Base-by-base conservation (phyloP, 2,797 vertebrate genomes). In the Harpagifer antarcticus region DNA sequence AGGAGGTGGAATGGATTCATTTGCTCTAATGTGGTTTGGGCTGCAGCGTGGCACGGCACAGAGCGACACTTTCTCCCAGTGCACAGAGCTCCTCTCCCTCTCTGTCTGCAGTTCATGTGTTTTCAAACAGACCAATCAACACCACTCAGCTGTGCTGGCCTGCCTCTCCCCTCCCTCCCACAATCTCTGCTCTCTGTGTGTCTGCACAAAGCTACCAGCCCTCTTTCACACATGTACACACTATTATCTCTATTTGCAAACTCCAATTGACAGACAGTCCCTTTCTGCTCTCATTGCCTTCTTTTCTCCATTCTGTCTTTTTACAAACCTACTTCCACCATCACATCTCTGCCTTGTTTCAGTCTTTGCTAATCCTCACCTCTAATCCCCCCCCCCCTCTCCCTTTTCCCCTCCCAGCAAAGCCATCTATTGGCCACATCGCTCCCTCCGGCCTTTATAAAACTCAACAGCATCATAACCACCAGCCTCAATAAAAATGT, bases 61-160 rank as follows among this genome's bases (percentile, higher is more conserved):
- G 91, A 91, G 94, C 88, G 90, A 91, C 92, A 93, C 93, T 91
- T 88, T 93, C 87, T 89, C 94, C 58, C 82, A 70, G 83, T 82
- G 82, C 91, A 92, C 81, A 55, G 76, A 78, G 86, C 70, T 76
- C 49, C 82, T 68, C 68, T 56, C 75, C 72, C 70, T 72, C 72
- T 84, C 88, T 79, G 88, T 90, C 90, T 91, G 89, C 93, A 93
- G 89, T 94, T 90, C 91, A 91, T 94, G 93, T 95, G 95, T 94
- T 95, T 95, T 95, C 94, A 95, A 94, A 95, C 94, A 95, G 93
- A 91, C 95, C 94, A 95, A 95, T 95, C 94, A 95, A 93, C 92
- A 93, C 87, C 90, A 92, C 91, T 92, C 91, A 92, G 90, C 89
- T 89, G 89, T 85, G 87, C 90, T 88, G 86, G 89, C 83, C 90